Conservation (phyloP, 1,140 invertebrate genomes). For the Plectus sambesii region DNA sequence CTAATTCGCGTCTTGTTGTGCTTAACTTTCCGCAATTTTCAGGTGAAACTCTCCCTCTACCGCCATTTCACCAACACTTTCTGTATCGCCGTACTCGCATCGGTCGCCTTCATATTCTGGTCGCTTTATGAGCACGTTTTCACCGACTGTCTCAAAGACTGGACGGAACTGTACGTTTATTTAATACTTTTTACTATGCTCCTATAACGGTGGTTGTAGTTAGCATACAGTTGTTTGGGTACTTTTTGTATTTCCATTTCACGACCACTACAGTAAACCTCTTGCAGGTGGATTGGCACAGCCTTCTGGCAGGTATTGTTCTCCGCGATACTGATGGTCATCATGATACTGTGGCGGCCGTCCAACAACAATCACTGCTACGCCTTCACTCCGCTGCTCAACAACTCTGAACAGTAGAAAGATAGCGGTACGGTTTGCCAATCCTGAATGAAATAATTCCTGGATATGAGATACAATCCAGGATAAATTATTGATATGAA, state of each 20-base stretch:
- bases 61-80: constrained; percentile 83
- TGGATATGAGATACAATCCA: no score
- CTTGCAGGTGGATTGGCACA: constrained; percentile 62
- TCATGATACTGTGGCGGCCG: constrained; percentile 80
- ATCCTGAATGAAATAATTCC: no score
- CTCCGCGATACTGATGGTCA: constrained; percentile 68
- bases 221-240: no score
- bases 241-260: no score
- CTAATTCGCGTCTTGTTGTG: no score
- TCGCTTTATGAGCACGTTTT: constrained; percentile 62
- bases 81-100: constrained; percentile 72
- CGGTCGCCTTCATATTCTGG: constrained; percentile 80
- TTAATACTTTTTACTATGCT: no score
- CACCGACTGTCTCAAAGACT: constrained; percentile 55
- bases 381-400: constrained; percentile 73
- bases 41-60: constrained; percentile 78
- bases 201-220: no score
- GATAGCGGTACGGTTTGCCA: no score
- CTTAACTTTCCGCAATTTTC: no score
- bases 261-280: no score
- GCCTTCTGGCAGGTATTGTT: constrained; percentile 83
- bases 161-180: constrained; percentile 64
- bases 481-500: no score
- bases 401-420: no score
- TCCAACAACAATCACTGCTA: constrained; percentile 82